Conservation (phyloP, 2,113 vertebrate genomes). For the Ramphastos sulfuratus region DNA sequence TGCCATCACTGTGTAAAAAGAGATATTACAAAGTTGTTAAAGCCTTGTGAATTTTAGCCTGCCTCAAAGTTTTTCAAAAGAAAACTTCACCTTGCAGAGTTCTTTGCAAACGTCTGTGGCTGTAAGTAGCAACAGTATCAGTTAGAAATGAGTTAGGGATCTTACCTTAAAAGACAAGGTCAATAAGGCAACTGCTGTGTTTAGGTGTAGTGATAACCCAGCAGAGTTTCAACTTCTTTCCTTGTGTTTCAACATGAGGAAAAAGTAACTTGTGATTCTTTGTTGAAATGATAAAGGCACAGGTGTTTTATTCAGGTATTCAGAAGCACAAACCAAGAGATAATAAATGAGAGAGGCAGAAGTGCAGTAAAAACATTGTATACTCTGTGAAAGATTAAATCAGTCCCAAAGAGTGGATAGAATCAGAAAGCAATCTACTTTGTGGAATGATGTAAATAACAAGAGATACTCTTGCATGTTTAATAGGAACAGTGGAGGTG, state of each 20-base stretch:
- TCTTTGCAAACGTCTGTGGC: neutral
- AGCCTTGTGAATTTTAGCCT: neutral
- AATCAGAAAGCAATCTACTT: neutral
- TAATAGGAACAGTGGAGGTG: neutral
- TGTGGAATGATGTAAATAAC: neutral
- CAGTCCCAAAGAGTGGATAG: neutral
- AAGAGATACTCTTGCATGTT: neutral
- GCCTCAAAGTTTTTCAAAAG: neutral
- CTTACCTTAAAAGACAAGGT: neutral
- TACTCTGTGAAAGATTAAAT: neutral
- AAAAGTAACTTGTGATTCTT: neutral
- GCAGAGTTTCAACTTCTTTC: neutral
- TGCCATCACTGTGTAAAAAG: neutral
- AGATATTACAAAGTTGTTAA: neutral
- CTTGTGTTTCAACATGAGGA: neutral
- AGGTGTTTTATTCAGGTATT: neutral
- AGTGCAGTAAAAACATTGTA: neutral
- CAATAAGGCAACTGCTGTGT: neutral
- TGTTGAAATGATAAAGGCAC: neutral
- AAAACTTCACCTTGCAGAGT: neutral
- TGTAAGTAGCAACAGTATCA: neutral
- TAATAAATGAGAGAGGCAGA: neutral
- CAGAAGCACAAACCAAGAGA: neutral
- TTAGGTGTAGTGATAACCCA: neutral
- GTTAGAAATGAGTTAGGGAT: neutral